These are phyloP conservation scores for Malurus cyaneus DNA, from an alignment of 2,113 vertebrate species.

Conservation along the genomic window DNA sequence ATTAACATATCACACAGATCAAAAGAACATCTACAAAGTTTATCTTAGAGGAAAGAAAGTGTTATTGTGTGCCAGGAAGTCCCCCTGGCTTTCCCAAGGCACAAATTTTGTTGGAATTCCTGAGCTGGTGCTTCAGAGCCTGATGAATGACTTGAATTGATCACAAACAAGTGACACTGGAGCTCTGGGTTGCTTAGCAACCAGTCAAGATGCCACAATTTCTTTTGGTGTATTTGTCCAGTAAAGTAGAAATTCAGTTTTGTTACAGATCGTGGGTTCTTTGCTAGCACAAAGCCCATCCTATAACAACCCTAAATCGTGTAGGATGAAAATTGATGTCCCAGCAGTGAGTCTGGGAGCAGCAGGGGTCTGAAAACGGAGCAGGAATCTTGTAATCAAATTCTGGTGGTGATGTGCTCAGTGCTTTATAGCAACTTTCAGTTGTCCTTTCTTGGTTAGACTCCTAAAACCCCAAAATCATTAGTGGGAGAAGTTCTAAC, in stretches of 20 bases:
- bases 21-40: slow-evolving; percentile 74
- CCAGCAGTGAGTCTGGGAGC: neutral
- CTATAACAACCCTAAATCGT: slow-evolving; percentile 17
- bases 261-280: slow-evolving; percentile 30
- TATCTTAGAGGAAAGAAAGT: slow-evolving; percentile 72
- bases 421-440: neutral
- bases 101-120: slow-evolving; percentile 66
- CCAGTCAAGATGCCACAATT: slow-evolving; percentile 72
- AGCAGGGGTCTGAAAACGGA: neutral
- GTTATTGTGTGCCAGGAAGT: slow-evolving; percentile 69
- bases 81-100: slow-evolving; percentile 71
- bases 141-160: slow-evolving; percentile 75
- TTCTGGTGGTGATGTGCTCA: neutral
- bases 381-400: neutral
- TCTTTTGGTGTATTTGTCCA: slow-evolving; percentile 71
- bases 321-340: neutral
- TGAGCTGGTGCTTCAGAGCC: slow-evolving; percentile 62
- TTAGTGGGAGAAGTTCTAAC: neutral
- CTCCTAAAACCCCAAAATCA: neutral
- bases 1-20: slow-evolving; percentile 70
- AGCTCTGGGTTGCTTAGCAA: slow-evolving; percentile 78
- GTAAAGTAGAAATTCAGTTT: slow-evolving; percentile 72
- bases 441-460: neutral
- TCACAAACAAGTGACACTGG: slow-evolving; percentile 69
- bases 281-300: slow-evolving; percentile 40